Conservation (phyloP, 1,140 invertebrate species). For the Papilio xuthus region DNA sequence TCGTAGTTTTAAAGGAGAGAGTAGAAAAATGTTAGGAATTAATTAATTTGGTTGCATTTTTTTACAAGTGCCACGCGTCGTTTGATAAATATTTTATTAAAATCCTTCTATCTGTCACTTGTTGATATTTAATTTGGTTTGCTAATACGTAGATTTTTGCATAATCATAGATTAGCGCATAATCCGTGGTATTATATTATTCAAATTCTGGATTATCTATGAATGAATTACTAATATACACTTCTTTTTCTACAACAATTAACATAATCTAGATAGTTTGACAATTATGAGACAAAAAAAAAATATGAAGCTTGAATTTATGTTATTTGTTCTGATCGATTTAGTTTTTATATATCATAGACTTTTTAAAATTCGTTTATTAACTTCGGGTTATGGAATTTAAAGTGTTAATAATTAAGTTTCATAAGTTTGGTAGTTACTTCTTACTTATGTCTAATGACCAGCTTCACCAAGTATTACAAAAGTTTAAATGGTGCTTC, state of each 20-base stretch:
- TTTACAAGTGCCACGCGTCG: background rate
- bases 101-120: background rate
- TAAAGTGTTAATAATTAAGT: no score
- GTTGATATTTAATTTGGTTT: background rate
- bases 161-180: background rate
- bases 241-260: background rate
- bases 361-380: no score
- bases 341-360: background rate
- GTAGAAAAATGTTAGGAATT: background rate
- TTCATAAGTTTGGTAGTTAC: no score
- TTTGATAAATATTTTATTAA: background rate
- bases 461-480: no score
- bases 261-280: background rate
- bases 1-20: background rate
- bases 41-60: background rate
- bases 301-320: background rate
- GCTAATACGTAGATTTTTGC: background rate
- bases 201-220: constrained; percentile 5
- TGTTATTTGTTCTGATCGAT: background rate
- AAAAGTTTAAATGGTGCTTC: no score
- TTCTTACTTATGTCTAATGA: no score
- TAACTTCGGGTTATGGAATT: no score
- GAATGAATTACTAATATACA: background rate
- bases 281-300: background rate
- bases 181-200: background rate